phyloP scores from a whole-genome alignment of 2,797 vertebrate species.

The Anguilla obscura region DNA sequence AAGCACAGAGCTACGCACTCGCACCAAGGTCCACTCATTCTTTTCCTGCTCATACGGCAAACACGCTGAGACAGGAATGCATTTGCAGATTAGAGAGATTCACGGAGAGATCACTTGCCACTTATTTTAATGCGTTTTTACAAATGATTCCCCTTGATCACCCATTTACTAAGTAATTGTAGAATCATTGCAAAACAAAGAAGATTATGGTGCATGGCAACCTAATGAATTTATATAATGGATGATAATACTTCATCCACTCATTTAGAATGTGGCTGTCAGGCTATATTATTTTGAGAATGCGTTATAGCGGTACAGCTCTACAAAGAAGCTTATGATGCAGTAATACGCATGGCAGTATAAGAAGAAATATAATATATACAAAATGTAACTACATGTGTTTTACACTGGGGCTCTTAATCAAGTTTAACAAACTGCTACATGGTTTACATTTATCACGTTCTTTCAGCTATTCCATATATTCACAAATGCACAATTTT shows the following conservation, averaged over 20 bases:
- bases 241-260: neutral
- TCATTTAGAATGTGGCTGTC: constrained; percentile 8
- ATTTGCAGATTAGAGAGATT: constrained; percentile 14
- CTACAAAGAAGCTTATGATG: constrained; percentile 13
- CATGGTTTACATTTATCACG: neutral
- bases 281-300: neutral
- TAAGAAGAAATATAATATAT: neutral
- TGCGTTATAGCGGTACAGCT: neutral
- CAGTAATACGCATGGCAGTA: neutral
- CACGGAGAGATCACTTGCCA: neutral
- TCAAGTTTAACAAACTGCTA: neutral
- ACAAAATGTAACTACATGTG: neutral
- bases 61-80: neutral
- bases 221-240: constrained; percentile 20
- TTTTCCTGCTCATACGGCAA: neutral
- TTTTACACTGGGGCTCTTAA: neutral
- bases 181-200: constrained; percentile 17
- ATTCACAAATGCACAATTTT: neutral
- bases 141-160: constrained; percentile 1
- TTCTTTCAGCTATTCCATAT: neutral
- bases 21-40: neutral
- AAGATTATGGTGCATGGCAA: neutral
- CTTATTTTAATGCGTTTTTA: constrained; percentile 1
- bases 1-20: neutral
- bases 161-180: neutral